These are phyloP conservation scores for Drosophila suboccidentalis DNA, from an alignment of 2,888 invertebrate genomes.

Conservation along the genomic window DNA sequence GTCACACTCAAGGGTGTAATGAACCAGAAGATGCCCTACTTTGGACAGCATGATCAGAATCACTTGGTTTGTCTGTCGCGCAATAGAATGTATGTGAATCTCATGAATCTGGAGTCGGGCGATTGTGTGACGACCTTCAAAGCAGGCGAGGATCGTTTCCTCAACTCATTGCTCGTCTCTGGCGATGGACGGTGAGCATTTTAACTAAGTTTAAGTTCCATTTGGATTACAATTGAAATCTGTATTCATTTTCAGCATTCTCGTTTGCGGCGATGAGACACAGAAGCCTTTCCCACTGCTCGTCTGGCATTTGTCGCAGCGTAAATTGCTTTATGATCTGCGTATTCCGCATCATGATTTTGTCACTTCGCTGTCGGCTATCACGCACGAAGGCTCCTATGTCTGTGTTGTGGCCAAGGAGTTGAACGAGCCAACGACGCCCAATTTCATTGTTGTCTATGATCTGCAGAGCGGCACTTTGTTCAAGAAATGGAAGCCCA, in stretches of 20 bases:
- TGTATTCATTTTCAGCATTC: constrained; percentile 87
- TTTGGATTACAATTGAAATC: not conserved
- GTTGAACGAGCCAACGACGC: constrained; percentile 91
- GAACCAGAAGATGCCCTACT: constrained; percentile 97
- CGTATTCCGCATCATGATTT: constrained; percentile 96
- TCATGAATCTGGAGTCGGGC: constrained; percentile 93
- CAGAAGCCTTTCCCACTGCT: constrained; percentile 96
- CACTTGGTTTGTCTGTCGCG: constrained; percentile 93
- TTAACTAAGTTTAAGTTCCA: not conserved
- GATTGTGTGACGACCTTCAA: constrained; percentile 91
- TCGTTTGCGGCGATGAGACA: constrained; percentile 96
- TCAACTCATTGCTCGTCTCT: constrained; percentile 94
- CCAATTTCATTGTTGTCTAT: constrained; percentile 96
- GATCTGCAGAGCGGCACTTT: constrained; percentile 95
- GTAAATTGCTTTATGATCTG: constrained; percentile 94
- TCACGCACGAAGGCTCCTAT: constrained; percentile 93
- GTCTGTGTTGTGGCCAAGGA: constrained; percentile 90
- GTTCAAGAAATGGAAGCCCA: constrained; percentile 96
- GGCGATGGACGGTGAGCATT: constrained; percentile 92
- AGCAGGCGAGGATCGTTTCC: constrained; percentile 95
- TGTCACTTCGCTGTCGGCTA: constrained; percentile 92
- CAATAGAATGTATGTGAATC: constrained; percentile 95
- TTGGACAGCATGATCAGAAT: constrained; percentile 92
- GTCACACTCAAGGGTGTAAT: constrained; percentile 93
- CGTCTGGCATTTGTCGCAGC: constrained; percentile 94